These are phyloP conservation scores for Ptychadena robeensis DNA, from an alignment of 2,797 vertebrate species.

Conservation along the genomic window DNA sequence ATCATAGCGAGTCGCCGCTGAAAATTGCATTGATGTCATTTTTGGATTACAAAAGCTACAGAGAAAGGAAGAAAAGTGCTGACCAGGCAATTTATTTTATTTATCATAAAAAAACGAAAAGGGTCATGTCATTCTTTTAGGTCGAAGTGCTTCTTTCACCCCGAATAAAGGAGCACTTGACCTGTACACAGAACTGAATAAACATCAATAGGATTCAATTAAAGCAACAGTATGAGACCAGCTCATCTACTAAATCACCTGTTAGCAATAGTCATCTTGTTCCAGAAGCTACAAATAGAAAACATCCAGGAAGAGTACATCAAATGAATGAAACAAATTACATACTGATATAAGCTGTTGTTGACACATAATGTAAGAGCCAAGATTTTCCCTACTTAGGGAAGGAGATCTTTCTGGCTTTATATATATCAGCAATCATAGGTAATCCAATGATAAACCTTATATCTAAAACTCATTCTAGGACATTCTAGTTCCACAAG, in stretches of 20 bases:
- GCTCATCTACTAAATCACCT: constrained; percentile 33
- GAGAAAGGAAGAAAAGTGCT: constrained; percentile 46
- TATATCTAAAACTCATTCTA: no score
- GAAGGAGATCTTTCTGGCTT: no score
- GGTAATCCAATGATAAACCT: no score
- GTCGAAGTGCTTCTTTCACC: constrained; percentile 35
- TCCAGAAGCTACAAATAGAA: not conserved
- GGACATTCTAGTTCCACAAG: no score
- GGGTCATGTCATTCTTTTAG: constrained; percentile 33
- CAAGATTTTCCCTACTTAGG: no score
- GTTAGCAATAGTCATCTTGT: constrained; percentile 6
- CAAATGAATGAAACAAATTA: not conserved
- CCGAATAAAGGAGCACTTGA: constrained; percentile 45
- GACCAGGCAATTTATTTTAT: constrained; percentile 43
- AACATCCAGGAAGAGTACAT: not conserved
- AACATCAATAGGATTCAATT: constrained; percentile 55
- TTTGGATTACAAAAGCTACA: constrained; percentile 71
- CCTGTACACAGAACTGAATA: constrained; percentile 48
- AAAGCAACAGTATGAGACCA: constrained; percentile 36
- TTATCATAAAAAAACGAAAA: constrained; percentile 48
- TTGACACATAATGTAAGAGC: no score
- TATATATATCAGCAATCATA: no score
- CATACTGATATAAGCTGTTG: not conserved
- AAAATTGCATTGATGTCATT: constrained; percentile 71
- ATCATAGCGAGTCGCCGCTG: constrained; percentile 71